Base-by-base conservation (phyloP, 2,797 vertebrate species). In the Neopelma chrysocephalum region DNA sequence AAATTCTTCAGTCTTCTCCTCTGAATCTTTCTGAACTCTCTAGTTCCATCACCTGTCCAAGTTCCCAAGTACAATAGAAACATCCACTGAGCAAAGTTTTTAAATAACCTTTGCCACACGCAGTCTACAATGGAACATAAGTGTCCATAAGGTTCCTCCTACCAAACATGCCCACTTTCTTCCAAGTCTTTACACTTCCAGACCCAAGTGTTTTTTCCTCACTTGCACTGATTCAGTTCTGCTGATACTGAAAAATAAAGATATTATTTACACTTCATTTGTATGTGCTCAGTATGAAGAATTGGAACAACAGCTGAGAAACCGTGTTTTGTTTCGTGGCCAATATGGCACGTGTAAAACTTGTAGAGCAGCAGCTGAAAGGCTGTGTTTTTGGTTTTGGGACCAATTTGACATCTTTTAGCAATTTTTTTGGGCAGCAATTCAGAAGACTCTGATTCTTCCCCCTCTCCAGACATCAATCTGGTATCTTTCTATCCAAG, bases 331-430 rank as follows among this genome's bases (percentile, higher is more conserved):
- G 94, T 92, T 92, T 89, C 20, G 6, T 81, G 76, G 93, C 93
- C 96, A 95, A 96, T 82, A 93, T 62, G 82, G 91, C 95, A 97
- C 48, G 0, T 85, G 89, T 83, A 92, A 82, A 95, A 71, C 51
- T 95, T 86, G 73, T 62, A 61, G 71, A 93, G 73, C 78, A 96
- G 92, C 78, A 96, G 94, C 78, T 96, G 91, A 97, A 88, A 91
- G 50, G 65, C 54, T 92, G 85, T 96, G 92, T 50, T 96, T 97
- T 97, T 94, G 69, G 45, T 85, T 95, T 93, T 42, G 34, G 29
- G 79, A 95, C 50, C 96, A 94, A 82, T 76, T 48, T 85, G 97
- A 95, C 94, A 81, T 94, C 81, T 92, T 94, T 96, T 94, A 96
- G 32, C 87, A 80, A 95, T 69, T 91, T 91, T 90, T 93, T 96